These are phyloP conservation scores for Buceros bicornis DNA, from an alignment of 2,797 vertebrate genomes.

Conservation along the genomic window DNA sequence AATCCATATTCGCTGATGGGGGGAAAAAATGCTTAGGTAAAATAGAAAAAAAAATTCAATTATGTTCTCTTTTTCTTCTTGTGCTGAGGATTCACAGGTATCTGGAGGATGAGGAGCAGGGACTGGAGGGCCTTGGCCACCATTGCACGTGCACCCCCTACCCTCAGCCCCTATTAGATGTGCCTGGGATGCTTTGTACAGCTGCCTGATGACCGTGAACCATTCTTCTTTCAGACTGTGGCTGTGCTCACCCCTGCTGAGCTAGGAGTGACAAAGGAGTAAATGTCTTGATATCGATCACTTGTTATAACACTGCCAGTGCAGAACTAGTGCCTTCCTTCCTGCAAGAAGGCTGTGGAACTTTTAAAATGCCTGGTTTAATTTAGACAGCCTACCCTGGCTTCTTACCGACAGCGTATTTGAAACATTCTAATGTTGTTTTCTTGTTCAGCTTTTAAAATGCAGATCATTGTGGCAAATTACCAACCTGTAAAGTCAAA, in stretches of 20 bases:
- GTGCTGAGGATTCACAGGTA: background rate
- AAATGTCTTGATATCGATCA: background rate
- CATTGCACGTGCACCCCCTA: background rate
- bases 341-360: background rate
- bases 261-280: background rate
- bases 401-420: background rate
- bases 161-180: background rate
- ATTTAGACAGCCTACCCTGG: background rate
- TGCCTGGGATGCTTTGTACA: background rate
- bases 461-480: background rate
- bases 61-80: rapidly evolving
- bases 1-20: background rate
- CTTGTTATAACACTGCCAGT: background rate
- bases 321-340: background rate
- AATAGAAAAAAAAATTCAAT: background rate
- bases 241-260: background rate
- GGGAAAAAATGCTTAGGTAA: background rate
- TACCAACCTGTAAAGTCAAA: background rate
- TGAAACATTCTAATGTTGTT: background rate
- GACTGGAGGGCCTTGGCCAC: background rate
- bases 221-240: background rate
- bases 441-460: background rate
- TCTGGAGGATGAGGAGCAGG: background rate
- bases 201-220: background rate
- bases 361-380: background rate